These are phyloP conservation scores for Cremastinae sp. DNA, from an alignment of 2,888 invertebrate species.

Conservation along the genomic window DNA sequence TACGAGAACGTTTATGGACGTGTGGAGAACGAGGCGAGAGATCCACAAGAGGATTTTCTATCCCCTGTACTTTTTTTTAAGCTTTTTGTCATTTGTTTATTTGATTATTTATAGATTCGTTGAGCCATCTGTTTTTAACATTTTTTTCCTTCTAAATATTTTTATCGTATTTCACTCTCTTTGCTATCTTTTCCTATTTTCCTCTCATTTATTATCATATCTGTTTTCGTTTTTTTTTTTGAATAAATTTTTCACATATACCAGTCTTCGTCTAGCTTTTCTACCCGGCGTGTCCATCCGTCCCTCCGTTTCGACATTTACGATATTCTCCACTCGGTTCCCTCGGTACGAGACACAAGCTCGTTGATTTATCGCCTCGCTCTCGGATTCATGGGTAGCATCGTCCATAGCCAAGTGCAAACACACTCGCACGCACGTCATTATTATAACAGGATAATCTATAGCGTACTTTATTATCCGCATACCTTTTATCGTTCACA, in stretches of 20 bases:
- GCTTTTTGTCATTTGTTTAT: no score
- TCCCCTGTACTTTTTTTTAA: no score
- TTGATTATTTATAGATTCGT: neutral
- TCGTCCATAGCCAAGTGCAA: slow-evolving; percentile 47
- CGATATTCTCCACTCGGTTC: slow-evolving; percentile 55
- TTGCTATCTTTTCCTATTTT: no score
- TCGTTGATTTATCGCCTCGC: slow-evolving; percentile 53
- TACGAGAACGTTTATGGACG: slow-evolving; percentile 5
- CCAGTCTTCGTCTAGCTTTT: slow-evolving; percentile 47
- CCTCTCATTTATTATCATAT: no score
- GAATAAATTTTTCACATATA: slow-evolving; percentile 42
- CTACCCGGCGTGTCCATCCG: slow-evolving; percentile 50
- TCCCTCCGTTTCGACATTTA: slow-evolving; percentile 57
- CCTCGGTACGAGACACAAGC: slow-evolving; percentile 43
- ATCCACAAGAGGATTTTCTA: no score
- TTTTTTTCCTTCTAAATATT: no score
- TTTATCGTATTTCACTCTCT: no score
- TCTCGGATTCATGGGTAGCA: slow-evolving; percentile 55
- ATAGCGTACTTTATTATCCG: slow-evolving; percentile 26
- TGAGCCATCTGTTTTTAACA: slow-evolving; percentile 15
- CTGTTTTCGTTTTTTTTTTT: no score
- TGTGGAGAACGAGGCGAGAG: no score
- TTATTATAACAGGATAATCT: slow-evolving; percentile 27
- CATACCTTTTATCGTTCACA: slow-evolving; percentile 17
- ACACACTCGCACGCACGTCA: slow-evolving; percentile 1